These are phyloP conservation scores for Orchestes rusci DNA, from an alignment of 2,888 invertebrate genomes.

Conservation along the genomic window DNA sequence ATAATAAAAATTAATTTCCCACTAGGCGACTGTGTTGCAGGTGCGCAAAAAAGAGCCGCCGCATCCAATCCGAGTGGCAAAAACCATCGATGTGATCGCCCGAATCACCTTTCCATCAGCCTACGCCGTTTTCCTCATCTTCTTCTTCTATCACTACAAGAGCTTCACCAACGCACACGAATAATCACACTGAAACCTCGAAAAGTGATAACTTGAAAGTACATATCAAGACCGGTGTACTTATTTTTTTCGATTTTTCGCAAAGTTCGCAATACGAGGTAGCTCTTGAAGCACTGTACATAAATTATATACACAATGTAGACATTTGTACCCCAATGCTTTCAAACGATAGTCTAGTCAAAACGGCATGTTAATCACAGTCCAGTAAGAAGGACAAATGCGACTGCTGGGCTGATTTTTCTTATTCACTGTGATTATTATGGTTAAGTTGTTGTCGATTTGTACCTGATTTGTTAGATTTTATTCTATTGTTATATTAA, in stretches of 20 bases:
- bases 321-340: conserved; percentile 18
- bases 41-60: conserved; percentile 87
- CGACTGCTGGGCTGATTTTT: too few relatives aligned
- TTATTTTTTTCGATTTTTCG: conserved; percentile 18
- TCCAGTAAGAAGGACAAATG: too few relatives aligned
- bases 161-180: conserved; percentile 61
- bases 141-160: conserved; percentile 93
- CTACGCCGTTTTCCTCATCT: conserved; percentile 87
- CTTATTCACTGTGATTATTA: too few relatives aligned
- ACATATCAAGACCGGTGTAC: conserved; percentile 26
- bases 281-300: conserved; percentile 43
- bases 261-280: conserved; percentile 43
- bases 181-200: conserved; percentile 6
- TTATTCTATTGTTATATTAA: too few relatives aligned
- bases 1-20: too few relatives aligned
- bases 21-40: too few relatives aligned
- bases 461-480: conserved; percentile 12
- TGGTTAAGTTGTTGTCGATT: conserved; percentile 12
- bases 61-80: conserved; percentile 87
- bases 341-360: conserved; percentile 16
- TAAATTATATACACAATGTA: too few relatives aligned
- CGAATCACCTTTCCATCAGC: conserved; percentile 90
- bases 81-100: conserved; percentile 91
- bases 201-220: conserved; percentile 15
- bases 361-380: too few relatives aligned